phyloP scores from a whole-genome alignment of 2,113 vertebrate genomes.

The Bubo bubo region DNA sequence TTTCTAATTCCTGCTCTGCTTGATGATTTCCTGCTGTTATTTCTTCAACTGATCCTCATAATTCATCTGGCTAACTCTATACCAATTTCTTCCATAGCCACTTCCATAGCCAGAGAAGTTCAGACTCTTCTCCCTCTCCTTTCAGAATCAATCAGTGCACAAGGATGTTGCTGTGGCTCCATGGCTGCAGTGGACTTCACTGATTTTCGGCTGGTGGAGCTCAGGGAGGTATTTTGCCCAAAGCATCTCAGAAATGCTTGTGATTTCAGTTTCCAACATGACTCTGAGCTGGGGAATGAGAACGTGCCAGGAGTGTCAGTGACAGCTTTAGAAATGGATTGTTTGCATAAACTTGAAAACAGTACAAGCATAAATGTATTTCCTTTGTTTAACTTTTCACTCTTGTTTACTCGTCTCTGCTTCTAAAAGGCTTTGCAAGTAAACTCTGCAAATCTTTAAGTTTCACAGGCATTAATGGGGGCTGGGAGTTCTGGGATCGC shows the following conservation, averaged over 20 bases:
- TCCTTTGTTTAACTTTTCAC: slow-evolving; percentile 76
- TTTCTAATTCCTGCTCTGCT: slow-evolving; percentile 7
- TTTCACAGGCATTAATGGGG: slow-evolving; percentile 49
- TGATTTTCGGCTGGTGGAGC: not conserved
- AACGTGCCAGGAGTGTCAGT: slow-evolving; percentile 65
- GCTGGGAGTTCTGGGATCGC: slow-evolving; percentile 16
- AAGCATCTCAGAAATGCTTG: slow-evolving; percentile 65
- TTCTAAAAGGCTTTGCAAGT: slow-evolving; percentile 80
- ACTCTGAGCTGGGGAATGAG: slow-evolving; percentile 28
- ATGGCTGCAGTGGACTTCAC: not conserved
- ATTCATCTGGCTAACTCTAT: not conserved
- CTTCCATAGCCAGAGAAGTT: not conserved
- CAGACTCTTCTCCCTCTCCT: not conserved
- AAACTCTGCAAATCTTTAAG: slow-evolving; percentile 75
- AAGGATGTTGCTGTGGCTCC: not conserved
- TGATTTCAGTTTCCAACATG: slow-evolving; percentile 38
- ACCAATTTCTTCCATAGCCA: not conserved
- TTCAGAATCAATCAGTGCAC: not conserved
- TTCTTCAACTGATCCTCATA: not conserved
- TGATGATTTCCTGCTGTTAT: slow-evolving; percentile 41
- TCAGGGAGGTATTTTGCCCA: slow-evolving; percentile 42
- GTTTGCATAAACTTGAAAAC: slow-evolving; percentile 78
- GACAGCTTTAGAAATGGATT: slow-evolving; percentile 72
- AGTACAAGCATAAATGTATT: slow-evolving; percentile 76
- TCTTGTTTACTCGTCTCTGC: slow-evolving; percentile 75